Evolutionary conservation across 2,797 vertebrate genomes (phyloP).

Genomic region (Enteromius anoplus): DNA sequence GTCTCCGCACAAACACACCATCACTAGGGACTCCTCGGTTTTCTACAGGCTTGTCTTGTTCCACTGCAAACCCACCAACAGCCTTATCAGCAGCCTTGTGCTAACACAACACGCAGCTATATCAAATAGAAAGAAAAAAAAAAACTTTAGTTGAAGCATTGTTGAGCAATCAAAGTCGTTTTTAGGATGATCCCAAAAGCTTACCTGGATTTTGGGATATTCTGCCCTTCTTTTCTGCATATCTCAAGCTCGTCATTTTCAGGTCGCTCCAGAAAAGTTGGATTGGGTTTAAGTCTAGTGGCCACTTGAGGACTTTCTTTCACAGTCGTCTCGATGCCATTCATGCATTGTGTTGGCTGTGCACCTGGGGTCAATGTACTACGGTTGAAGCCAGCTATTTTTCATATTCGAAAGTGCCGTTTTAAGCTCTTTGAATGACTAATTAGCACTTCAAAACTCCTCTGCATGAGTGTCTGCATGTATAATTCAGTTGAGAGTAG

Average conservation of each 20-base stretch:
- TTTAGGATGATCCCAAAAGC: neutral
- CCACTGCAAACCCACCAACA: constrained; percentile 25
- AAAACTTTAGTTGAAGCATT: neutral
- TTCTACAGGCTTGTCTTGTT: constrained; percentile 56
- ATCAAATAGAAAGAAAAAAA: neutral
- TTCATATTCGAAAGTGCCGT: neutral
- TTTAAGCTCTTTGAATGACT: neutral
- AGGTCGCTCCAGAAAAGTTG: neutral
- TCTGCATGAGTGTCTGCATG: neutral
- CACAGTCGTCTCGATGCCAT: neutral
- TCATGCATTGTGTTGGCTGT: neutral
- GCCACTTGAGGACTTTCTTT: neutral
- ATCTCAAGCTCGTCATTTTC: neutral
- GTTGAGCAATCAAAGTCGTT: neutral
- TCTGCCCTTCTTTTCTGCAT: neutral
- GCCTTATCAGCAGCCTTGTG: neutral
- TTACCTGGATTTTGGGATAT: neutral
- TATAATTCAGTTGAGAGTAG: neutral
- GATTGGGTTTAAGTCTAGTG: neutral
- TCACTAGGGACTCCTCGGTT: constrained; percentile 65
- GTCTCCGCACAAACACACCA: constrained; percentile 60
- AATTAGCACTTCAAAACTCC: neutral
- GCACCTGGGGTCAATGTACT: neutral
- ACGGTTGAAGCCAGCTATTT: neutral
- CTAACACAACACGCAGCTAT: neutral